phyloP scores from a whole-genome alignment of 37 sponge, comb jelly and placozoan species.

The Agelas oroides region DNA sequence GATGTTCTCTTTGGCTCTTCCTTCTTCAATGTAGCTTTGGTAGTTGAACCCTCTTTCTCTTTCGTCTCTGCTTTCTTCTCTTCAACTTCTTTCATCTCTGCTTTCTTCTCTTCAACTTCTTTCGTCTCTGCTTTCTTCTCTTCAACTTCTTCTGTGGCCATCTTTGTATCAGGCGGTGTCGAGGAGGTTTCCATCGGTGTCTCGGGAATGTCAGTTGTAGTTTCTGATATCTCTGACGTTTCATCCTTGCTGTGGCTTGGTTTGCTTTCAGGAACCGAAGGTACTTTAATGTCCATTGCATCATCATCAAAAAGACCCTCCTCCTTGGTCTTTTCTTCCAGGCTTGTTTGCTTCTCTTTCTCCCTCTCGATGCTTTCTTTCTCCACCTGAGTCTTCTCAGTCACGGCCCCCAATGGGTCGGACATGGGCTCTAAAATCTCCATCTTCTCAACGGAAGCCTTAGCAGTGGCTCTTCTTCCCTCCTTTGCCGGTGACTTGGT shows the following conservation, averaged over 20 bases:
- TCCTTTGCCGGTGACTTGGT: no score
- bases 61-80: not conserved
- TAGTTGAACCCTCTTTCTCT: not conserved
- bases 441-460: no score
- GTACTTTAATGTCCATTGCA: not conserved
- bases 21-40: not conserved
- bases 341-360: constrained; percentile 10
- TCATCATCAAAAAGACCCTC: constrained; percentile 11
- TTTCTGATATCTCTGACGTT: not conserved
- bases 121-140: constrained; percentile 4
- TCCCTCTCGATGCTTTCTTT: constrained; percentile 35
- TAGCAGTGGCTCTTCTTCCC: no score
- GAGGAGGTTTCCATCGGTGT: not conserved
- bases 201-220: no score
- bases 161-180: not conserved
- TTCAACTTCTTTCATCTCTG: not conserved
- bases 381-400: constrained; percentile 9
- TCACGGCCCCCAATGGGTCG: no score
- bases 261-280: not conserved
- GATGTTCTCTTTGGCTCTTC: not conserved
- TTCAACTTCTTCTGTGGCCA: not conserved
- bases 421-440: no score
- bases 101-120: not conserved
- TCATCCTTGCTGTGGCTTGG: not conserved
- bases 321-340: not conserved